Conservation (phyloP, 2,113 vertebrate species). For the Brachionichthys hirsutus region DNA sequence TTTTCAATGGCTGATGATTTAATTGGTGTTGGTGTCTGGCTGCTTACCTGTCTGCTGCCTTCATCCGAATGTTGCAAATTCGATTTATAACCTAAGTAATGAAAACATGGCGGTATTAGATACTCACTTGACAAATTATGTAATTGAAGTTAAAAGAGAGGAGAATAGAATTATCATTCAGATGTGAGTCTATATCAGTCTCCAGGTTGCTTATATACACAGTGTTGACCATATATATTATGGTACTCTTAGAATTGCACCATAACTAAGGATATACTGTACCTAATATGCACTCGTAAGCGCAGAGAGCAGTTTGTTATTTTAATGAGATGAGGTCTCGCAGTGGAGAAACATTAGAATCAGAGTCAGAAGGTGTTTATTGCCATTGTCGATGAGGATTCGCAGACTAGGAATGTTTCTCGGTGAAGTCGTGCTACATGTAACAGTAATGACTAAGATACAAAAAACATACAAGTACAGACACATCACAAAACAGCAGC, state of each 20-base stretch:
- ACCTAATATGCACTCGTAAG: no score
- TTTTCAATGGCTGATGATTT: neutral
- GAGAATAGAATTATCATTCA: neutral
- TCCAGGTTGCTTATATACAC: neutral
- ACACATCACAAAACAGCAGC: no score
- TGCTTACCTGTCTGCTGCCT: neutral
- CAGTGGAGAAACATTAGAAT: neutral
- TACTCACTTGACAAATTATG: no score
- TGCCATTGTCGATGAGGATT: no score
- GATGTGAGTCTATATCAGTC: neutral
- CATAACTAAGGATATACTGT: no score
- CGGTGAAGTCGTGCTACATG: no score
- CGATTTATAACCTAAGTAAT: neutral
- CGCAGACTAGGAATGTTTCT: no score
- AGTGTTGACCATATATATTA: neutral
- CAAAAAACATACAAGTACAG: no score
- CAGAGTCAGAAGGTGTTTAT: no score
- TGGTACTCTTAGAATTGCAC: neutral
- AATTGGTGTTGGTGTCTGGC: neutral
- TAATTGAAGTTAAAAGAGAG: neutral
- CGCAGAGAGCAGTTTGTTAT: neutral
- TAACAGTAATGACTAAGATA: no score
- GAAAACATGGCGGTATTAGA: neutral
- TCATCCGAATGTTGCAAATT: neutral
- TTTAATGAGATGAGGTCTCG: constrained; percentile 8